Conservation (phyloP, 1,140 invertebrate genomes). For the Vollenhovia emeryi region DNA sequence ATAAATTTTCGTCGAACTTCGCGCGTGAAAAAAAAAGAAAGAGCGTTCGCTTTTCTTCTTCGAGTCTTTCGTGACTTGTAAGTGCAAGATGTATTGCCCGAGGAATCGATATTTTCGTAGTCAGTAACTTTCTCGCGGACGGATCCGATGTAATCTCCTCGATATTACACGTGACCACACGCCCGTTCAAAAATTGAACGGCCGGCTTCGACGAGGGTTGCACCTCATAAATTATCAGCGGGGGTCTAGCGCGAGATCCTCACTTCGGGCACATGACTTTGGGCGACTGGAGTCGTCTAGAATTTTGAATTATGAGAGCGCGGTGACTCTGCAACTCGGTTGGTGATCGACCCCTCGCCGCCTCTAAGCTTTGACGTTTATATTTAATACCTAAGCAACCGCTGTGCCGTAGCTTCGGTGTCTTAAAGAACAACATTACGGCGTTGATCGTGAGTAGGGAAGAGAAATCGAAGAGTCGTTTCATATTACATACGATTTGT, state of each 20-base stretch:
- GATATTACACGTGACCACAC: constrained; percentile 35
- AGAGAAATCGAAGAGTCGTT: not conserved
- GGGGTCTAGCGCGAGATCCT: constrained; percentile 53
- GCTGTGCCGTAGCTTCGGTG: too few species aligned
- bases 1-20: not conserved
- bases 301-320: constrained; percentile 62
- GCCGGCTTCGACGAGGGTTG: constrained; percentile 56
- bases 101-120: constrained; percentile 44
- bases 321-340: constrained; percentile 66
- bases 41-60: not conserved
- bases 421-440: not conserved
- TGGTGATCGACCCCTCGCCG: constrained; percentile 48
- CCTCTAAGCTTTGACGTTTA: constrained; percentile 56
- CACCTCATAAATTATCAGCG: constrained; percentile 73
- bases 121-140: constrained; percentile 37
- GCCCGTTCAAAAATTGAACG: constrained; percentile 65
- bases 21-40: too few species aligned
- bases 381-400: constrained; percentile 35
- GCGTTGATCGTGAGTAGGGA: not conserved
- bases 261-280: constrained; percentile 60
- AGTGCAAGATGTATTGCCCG: constrained; percentile 31
- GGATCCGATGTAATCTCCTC: constrained; percentile 43
- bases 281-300: constrained; percentile 57
- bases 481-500: constrained; percentile 25
- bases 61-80: too few species aligned